phyloP scores from a whole-genome alignment of 37 sponge, comb jelly and placozoan species.

The Agelas oroides region DNA sequence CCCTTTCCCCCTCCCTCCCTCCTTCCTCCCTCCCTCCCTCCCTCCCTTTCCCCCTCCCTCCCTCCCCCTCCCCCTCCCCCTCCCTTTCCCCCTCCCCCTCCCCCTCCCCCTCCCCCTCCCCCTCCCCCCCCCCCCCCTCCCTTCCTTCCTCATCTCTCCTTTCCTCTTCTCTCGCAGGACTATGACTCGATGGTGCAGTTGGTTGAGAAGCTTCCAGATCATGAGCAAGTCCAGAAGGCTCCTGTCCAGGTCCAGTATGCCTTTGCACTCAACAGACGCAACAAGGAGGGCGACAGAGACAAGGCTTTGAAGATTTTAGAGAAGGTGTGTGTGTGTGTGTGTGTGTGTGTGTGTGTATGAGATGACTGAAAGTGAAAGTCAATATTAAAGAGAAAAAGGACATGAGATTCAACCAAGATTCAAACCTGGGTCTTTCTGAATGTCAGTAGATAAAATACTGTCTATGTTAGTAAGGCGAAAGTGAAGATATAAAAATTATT shows the following conservation, averaged over 20 bases:
- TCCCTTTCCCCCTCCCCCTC: background rate
- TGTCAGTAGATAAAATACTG: background rate
- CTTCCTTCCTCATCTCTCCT: background rate
- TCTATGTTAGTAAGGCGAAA: no score
- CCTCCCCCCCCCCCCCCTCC: slow-evolving; percentile 5
- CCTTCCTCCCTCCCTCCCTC: background rate
- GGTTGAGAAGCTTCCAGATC: slow-evolving; percentile 77
- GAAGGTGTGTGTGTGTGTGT: slow-evolving; percentile 59
- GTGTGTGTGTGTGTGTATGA: no score
- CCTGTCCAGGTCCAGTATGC: slow-evolving; percentile 89
- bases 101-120: slow-evolving; percentile 11
- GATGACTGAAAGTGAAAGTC: no score
- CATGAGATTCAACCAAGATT: no score
- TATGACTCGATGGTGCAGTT: slow-evolving; percentile 86
- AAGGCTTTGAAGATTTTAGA: slow-evolving; percentile 79
- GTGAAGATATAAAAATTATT: no score
- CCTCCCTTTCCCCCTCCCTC: background rate
- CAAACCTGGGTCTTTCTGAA: background rate
- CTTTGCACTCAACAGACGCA: slow-evolving; percentile 87
- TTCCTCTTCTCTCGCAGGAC: slow-evolving; percentile 52
- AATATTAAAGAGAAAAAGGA: background rate
- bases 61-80: background rate
- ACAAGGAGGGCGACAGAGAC: slow-evolving; percentile 72
- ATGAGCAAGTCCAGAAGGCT: slow-evolving; percentile 71
- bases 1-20: background rate